Percentiles rank a stretch among this genome's conserved stretches.
Conservation (phyloP, 2,888 invertebrate genomes). For the Margaritifera margaritifera region DNA sequence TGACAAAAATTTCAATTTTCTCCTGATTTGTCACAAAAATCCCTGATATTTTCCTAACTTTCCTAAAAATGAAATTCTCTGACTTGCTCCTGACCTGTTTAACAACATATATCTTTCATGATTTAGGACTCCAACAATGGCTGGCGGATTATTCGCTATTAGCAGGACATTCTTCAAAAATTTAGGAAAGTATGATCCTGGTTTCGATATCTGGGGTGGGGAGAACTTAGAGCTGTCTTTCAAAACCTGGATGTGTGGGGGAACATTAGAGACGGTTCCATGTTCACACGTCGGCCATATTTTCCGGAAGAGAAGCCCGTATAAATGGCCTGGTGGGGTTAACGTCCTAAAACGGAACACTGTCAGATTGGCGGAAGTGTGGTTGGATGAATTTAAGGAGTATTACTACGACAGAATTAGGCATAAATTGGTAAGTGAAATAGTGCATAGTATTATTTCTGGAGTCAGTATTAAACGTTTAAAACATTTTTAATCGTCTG, state of each 20-base stretch:
- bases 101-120: neutral
- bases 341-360: conserved; percentile 89
- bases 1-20: too few species aligned
- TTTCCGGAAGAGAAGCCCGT: conserved; percentile 92
- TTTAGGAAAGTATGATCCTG: conserved; percentile 92
- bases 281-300: conserved; percentile 98
- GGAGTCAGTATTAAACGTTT: too few species aligned
- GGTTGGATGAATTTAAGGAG: conserved; percentile 92
- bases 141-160: conserved; percentile 95
- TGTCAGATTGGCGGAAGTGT: conserved; percentile 91
- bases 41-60: too few species aligned
- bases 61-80: too few species aligned
- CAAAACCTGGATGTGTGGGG: conserved; percentile 98
- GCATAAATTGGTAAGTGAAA: conserved; percentile 32
- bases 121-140: conserved; percentile 58
- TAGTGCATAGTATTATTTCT: neutral
- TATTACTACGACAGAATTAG: conserved; percentile 51
- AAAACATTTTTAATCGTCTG: neutral
- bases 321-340: conserved; percentile 79
- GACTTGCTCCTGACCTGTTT: too few species aligned
- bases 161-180: conserved; percentile 88
- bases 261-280: conserved; percentile 90
- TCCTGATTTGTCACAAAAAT: too few species aligned
- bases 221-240: conserved; percentile 98
- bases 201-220: conserved; percentile 98